phyloP scores from a whole-genome alignment of 2,888 invertebrate species.

The Tenthredo livida region DNA sequence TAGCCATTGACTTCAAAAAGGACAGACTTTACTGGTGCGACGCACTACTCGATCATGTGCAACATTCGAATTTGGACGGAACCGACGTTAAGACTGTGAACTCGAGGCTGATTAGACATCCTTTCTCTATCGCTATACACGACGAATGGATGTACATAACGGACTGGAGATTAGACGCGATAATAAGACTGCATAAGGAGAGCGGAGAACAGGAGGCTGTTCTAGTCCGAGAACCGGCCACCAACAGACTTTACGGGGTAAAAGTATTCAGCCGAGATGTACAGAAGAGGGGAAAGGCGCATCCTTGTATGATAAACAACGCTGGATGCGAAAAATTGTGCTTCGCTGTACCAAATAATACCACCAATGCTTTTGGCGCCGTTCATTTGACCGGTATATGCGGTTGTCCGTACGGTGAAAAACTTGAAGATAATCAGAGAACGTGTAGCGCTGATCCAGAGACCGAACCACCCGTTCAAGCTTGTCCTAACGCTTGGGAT shows the following conservation, averaged over 20 bases:
- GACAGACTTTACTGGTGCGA: conserved; percentile 98
- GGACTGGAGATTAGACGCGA: conserved; percentile 97
- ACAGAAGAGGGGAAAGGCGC: conserved; percentile 85
- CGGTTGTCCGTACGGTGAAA: conserved; percentile 96
- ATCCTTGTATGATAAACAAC: conserved; percentile 92
- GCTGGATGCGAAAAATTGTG: conserved; percentile 97
- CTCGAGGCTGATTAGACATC: conserved; percentile 91
- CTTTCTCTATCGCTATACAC: conserved; percentile 95
- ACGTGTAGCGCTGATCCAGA: conserved; percentile 90
- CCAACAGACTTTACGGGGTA: conserved; percentile 94
- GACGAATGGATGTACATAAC: conserved; percentile 97
- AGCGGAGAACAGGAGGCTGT: conserved; percentile 93
- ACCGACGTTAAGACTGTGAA: conserved; percentile 94
- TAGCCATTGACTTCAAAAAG: conserved; percentile 93
- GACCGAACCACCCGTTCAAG: conserved; percentile 91
- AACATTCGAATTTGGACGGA: conserved; percentile 95
- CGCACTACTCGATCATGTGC: conserved; percentile 96
- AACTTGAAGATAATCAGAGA: conserved; percentile 83
- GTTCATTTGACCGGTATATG: conserved; percentile 84
- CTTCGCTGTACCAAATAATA: conserved; percentile 90
- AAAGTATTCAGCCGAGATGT: conserved; percentile 91
- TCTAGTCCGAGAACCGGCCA: conserved; percentile 92
- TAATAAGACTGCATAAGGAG: conserved; percentile 92
- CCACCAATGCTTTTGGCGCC: conserved; percentile 66
- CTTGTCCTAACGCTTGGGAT: conserved; percentile 95